Evolutionary conservation across 2,888 invertebrate species (phyloP), one percentile per base, ranked within the genome.

Genomic region (Mythimna vitellina): DNA sequence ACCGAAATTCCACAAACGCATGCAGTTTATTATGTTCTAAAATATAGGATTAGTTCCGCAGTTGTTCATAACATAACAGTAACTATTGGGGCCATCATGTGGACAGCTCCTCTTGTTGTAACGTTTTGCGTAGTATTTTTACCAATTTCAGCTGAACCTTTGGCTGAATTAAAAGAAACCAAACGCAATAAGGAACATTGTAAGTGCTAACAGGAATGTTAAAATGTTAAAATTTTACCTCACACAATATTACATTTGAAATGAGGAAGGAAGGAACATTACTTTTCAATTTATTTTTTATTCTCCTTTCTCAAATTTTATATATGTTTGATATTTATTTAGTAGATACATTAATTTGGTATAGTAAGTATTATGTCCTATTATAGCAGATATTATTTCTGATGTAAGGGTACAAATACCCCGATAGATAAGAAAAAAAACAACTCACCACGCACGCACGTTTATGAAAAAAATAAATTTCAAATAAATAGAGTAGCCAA

Each of bases 151-250:
- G 12, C 22, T 54, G 20, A 46, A 20, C 3, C 68, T 66, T 42
- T 53, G 25, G 20, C 29, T 32, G 5, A 54, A 65, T 38, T 25
- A 14, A 32, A 32, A 6, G 17, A 42, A 49, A 25, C n/a, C 14
- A 51, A 53, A 38, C 70, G 70, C 32, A 53, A 29, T n/a, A 70
- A 54, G 32, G 58, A 60, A 42, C 42, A 61, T 25, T 61, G 70
- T 72, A 61, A 61, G 42, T 70, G 29, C 20, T 49, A 46, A 46
- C 5, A 46, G 14, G 4, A 14, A 42, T 46, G 17, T 46, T 6
- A 14, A 42, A 42, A 42, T 42, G 12, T 42, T 42, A 4, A 12
- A 42, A 42, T 42, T 14, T 42, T 42, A 42, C 51, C 9, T n/a
- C n/a, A 9, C 51, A 20, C 20, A 38, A 38, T 38, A 38, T 38